These are phyloP conservation scores for Callithrix jacchus DNA, from an alignment of 2,113 vertebrate genomes.

Conservation along the genomic window DNA sequence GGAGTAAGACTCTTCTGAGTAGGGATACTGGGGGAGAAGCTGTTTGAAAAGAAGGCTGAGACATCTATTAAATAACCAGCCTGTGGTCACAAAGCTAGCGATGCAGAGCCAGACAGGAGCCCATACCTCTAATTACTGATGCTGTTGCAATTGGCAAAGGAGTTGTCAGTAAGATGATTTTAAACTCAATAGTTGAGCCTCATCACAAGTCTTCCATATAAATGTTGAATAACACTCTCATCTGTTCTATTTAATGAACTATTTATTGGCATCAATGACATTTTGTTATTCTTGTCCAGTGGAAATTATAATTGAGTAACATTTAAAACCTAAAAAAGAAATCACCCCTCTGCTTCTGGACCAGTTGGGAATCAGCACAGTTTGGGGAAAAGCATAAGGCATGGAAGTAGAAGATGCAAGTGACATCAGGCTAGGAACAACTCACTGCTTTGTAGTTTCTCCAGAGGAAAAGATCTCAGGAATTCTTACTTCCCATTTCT, in stretches of 20 bases:
- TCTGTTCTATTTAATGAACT: neutral
- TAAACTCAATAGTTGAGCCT: neutral
- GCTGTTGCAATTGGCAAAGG: rapidly evolving
- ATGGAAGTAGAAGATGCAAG: neutral
- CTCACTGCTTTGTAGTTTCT: neutral
- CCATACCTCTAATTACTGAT: too few species aligned
- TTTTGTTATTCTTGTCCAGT: constrained; percentile 16
- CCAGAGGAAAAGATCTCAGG: neutral
- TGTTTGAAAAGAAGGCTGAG: neutral
- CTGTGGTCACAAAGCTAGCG: neutral
- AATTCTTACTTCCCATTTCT: neutral
- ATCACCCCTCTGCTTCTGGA: neutral
- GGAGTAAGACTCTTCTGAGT: neutral
- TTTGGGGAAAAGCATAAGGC: neutral
- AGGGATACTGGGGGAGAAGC: neutral
- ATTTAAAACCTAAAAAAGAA: neutral
- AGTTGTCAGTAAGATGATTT: neutral
- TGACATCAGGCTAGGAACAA: neutral
- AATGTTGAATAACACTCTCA: constrained; percentile 6
- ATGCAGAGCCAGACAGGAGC: neutral
- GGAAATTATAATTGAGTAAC: constrained; percentile 8
- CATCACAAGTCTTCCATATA: neutral
- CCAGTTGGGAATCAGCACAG: neutral
- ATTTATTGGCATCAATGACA: neutral
- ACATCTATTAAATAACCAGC: neutral